Percentiles rank a stretch among this genome's conserved stretches.
These are phyloP conservation scores for Stichodactyla mertensii DNA, from an alignment of 64 coral and sea anemone genomes.

Conservation along the genomic window DNA sequence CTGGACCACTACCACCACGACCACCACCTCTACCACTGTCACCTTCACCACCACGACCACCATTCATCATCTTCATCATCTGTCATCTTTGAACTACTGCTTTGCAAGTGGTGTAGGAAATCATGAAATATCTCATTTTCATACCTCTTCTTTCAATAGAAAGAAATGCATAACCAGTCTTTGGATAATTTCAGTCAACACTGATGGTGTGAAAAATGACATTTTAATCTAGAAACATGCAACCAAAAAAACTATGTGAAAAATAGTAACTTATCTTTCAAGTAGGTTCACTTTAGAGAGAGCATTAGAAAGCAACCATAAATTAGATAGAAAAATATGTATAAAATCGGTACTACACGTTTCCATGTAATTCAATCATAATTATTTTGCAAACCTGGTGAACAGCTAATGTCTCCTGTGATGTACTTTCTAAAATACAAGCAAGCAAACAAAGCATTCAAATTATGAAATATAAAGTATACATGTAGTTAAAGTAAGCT, in stretches of 20 bases:
- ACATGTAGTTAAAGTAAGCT: too few species aligned
- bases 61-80: too few species aligned
- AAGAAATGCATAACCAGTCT: slow-evolving; percentile 54
- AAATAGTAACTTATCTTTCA: background rate
- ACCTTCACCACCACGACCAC: too few species aligned
- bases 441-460: background rate
- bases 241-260: background rate
- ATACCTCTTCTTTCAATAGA: slow-evolving; percentile 42
- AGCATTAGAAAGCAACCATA: too few species aligned
- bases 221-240: slow-evolving; percentile 32
- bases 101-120: too few species aligned
- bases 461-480: background rate
- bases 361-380: background rate
- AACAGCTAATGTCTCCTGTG: slow-evolving; percentile 28
- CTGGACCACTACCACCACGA: too few species aligned
- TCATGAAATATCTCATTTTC: background rate
- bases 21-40: too few species aligned
- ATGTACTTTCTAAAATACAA: slow-evolving; percentile 30
- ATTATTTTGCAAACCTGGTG: slow-evolving; percentile 38
- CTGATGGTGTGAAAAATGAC: slow-evolving; percentile 57
- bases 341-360: too few species aligned
- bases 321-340: too few species aligned
- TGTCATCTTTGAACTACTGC: too few species aligned
- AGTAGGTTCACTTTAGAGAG: too few species aligned
- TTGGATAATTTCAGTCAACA: slow-evolving; percentile 55